Base-by-base conservation (phyloP, 2,888 invertebrate species). In the Noctua pronuba region DNA sequence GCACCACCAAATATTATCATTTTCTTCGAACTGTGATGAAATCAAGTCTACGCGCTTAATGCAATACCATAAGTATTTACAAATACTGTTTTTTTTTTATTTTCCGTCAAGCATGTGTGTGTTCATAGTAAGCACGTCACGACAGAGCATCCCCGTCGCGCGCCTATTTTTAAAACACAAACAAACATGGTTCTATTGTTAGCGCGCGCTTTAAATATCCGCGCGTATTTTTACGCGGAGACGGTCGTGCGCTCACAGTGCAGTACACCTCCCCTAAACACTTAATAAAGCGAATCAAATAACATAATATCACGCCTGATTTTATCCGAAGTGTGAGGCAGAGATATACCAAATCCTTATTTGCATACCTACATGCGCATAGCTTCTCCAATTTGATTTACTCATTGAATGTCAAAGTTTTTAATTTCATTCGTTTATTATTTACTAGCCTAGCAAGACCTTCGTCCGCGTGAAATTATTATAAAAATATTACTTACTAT, bases 111-210 rank as follows among this genome's bases (percentile, higher is more conserved):
- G 18, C 38, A 8, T 31, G 13, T 41, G 71, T 49, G 8, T 8
- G 4, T n/a, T 3, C 24, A 58, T 52, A 28, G 68, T 79, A 44
- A 72, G 62, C 41, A 62, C 28, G 41, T 58, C 60, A 35, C 28
- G 68, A 62, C 64, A 60, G 18, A 28, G 73, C 62, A 66, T 49
- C 38, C 38, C 52, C 70, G 49, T 16, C 35, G 64, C 24, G 66
- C 58, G 38, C 66, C 55, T 88, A 84, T 83, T 81, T 84, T 77
- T 75, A 82, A 79, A 84, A 82, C 77, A 76, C 77, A 89, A 88
- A 87, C 82, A 85, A 88, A 85, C 66, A 75, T 58, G 28, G 58
- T 44, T 52, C 75, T 86, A 88, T 86, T 79, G 70, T 64, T 75
- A 81, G n/a, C 21, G 41, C 46, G 35, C 64, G 76, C 78, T 70